Percentiles rank a stretch among this genome's conserved stretches.
These are phyloP conservation scores for Atta cephalotes DNA, from an alignment of 1,140 invertebrate genomes.

Conservation along the genomic window DNA sequence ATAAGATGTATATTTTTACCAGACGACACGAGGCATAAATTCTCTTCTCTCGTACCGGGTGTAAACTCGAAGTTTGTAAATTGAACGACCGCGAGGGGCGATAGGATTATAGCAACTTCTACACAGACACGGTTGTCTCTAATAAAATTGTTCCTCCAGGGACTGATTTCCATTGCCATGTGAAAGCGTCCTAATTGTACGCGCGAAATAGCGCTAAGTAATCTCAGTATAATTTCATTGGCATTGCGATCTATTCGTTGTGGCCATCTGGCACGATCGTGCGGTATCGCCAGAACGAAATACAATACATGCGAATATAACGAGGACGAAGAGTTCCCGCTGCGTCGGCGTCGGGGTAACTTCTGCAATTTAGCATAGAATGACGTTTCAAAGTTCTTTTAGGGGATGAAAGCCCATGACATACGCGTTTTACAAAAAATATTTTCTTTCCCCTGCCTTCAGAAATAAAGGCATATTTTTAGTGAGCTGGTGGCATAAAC, in stretches of 20 bases:
- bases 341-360: conserved; percentile 7
- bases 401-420: conserved; percentile 27
- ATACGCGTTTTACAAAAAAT: conserved; percentile 20
- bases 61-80: conserved; percentile 34
- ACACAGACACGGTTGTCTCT: neutral
- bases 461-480: conserved; percentile 17
- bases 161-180: neutral
- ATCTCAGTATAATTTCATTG: conserved; percentile 35
- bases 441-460: neutral
- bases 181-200: conserved; percentile 35
- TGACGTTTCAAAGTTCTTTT: conserved; percentile 52
- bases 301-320: neutral
- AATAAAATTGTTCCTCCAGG: conserved; percentile 40
- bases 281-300: neutral
- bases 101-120: conserved; percentile 2
- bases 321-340: neutral
- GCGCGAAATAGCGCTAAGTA: conserved; percentile 54
- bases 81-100: conserved; percentile 22
- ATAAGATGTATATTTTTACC: conserved; percentile 18
- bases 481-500: neutral
- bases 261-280: conserved; percentile 44
- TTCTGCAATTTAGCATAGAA: conserved; percentile 51
- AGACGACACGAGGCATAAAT: neutral
- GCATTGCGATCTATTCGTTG: conserved; percentile 25
- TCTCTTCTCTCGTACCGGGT: neutral